Base-by-base conservation (phyloP, 1,140 invertebrate species). In the Solenopsis invicta region DNA sequence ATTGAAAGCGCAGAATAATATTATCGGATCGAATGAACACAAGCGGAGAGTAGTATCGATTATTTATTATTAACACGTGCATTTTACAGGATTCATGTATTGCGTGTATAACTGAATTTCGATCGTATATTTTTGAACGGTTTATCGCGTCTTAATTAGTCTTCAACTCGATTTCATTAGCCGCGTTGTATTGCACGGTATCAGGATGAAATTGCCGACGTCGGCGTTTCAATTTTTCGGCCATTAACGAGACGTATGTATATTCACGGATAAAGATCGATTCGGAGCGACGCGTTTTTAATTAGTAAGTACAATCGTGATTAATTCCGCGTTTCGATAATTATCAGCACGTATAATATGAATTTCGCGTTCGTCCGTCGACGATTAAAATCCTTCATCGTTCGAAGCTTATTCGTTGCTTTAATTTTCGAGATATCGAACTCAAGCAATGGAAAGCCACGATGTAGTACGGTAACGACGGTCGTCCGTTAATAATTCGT, bases 271-370 rank as follows among this genome's bases (percentile, higher is more conserved):
- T 29, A 18, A 50, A n/a, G 13, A 24, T 69, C 66, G 66, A 69
- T 48, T 69, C 41, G 45, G 21, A 29, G 37, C 13, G 66, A 16
- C 66, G 66, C 45, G 41, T 69, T 69, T 69, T 50, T 69, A 69
- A 69, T 69, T 69, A 69, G 21, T 69, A 69, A 9, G 66, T 50
- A 69, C 21, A 50, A 69, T 50, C 37, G 45, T 29, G 12, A 48
- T 69, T 69, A 69, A 69, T 69, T 24, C 8, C 37, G n/a, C 41
- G 21, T 48, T 69, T 69, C 66, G 21, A 24, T 69, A 69, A 69
- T 69, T 69, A 69, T 69, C 66, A 24, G 12, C 12, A 29, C 66
- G 12, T 41, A 4, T 18, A 21, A 50, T 48, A 29, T 24, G 66
- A 9, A 50, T 69, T 69, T 69, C 13, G 21, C 12, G 6, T 21